Percentiles rank a stretch among this genome's conserved stretches.
phyloP scores from a whole-genome alignment of 2,797 vertebrate genomes.

The Danio tinwini region DNA sequence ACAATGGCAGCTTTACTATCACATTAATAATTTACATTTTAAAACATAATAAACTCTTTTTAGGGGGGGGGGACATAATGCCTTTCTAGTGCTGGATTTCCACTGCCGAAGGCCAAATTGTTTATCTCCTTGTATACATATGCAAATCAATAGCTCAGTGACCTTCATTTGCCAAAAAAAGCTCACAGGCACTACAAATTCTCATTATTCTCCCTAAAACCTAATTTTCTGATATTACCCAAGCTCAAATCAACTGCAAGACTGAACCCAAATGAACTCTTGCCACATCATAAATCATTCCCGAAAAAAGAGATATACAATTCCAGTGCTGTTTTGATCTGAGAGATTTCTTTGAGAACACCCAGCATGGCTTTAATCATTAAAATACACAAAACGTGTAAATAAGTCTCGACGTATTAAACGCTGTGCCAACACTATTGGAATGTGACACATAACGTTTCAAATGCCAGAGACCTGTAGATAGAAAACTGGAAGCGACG shows the following conservation, averaged over 20 bases:
- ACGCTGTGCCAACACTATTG: background rate
- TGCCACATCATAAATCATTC: background rate
- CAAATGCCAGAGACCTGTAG: constrained; percentile 26
- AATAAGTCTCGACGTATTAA: constrained; percentile 32
- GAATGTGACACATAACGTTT: constrained; percentile 20
- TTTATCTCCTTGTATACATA: constrained; percentile 17
- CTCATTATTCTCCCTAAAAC: background rate
- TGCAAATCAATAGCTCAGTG: constrained; percentile 23
- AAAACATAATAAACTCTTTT: background rate
- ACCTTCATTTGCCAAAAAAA: constrained; percentile 27
- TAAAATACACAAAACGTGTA: constrained; percentile 26
- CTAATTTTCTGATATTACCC: background rate
- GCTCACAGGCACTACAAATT: constrained; percentile 1
- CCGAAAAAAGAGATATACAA: constrained; percentile 3
- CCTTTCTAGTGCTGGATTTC: background rate
- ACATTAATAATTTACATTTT: background rate
- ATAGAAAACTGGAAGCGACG: constrained; percentile 27
- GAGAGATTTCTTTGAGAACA: background rate
- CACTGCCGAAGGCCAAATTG: constrained; percentile 1
- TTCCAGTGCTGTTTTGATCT: background rate
- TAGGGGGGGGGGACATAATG: background rate
- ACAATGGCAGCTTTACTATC: background rate
- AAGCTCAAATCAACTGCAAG: background rate
- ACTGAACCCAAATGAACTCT: background rate
- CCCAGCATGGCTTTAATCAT: constrained; percentile 10